phyloP scores from a whole-genome alignment of 1,140 invertebrate genomes.

The Camponotus floridanus region DNA sequence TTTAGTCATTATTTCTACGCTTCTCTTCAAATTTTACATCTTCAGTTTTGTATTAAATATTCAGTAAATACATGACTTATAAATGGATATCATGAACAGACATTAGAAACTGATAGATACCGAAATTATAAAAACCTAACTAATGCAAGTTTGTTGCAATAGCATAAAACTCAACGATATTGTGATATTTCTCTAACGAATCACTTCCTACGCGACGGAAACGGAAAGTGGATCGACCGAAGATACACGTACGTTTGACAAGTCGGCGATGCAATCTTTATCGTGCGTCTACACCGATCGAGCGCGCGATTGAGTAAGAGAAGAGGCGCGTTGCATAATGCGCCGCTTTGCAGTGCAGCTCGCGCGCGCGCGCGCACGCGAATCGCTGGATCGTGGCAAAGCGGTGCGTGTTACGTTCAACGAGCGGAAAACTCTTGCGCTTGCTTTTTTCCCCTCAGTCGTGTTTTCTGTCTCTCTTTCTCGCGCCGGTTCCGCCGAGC shows the following conservation, averaged over 20 bases:
- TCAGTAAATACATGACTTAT: neutral
- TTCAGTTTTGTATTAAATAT: neutral
- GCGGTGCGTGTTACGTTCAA: slow-evolving; percentile 80
- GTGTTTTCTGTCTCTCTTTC: slow-evolving; percentile 51
- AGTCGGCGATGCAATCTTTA: slow-evolving; percentile 71
- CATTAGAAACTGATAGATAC: neutral
- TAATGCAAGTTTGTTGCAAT: neutral
- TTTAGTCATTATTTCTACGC: neutral
- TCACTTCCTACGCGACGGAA: slow-evolving; percentile 44
- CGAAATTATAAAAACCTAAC: neutral
- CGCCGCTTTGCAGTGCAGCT: slow-evolving; percentile 64
- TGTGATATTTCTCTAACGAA: slow-evolving; percentile 25
- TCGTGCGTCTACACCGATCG: slow-evolving; percentile 71
- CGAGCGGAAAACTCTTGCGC: slow-evolving; percentile 80
- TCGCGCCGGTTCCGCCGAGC: neutral
- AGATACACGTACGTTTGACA: slow-evolving; percentile 53
- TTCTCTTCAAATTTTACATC: too few species aligned
- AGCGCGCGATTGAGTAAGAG: slow-evolving; percentile 73
- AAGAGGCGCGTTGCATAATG: slow-evolving; percentile 75
- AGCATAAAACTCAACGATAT: neutral
- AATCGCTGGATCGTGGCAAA: slow-evolving; percentile 80
- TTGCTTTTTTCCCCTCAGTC: slow-evolving; percentile 51
- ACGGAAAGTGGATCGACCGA: slow-evolving; percentile 34
- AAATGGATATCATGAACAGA: neutral
- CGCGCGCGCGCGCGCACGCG: slow-evolving; percentile 54